A percentile compares a stretch with the other conserved stretches of the same genome.
Conservation (phyloP, 2,113 vertebrate genomes). For the Gymnogyps californianus region DNA sequence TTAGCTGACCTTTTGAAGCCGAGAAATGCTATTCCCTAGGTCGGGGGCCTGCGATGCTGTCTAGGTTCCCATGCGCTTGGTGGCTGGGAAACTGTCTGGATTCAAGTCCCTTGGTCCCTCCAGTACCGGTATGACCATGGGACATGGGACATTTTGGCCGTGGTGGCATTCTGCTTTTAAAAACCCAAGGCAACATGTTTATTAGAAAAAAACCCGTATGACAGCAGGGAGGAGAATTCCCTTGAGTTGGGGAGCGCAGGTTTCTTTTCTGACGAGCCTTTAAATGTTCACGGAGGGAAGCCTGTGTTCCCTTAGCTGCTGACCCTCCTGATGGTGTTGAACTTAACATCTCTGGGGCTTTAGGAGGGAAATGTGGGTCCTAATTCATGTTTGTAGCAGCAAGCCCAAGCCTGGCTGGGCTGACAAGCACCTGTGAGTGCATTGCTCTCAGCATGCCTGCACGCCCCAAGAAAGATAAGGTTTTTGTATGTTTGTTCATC, state of each 20-base stretch:
- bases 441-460: background rate
- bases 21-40: background rate
- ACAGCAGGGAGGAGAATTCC: background rate
- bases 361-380: background rate
- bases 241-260: background rate
- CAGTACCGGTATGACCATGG: background rate
- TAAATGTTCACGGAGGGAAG: background rate
- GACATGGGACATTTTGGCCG: background rate
- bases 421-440: background rate
- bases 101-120: background rate
- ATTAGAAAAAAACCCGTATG: background rate
- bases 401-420: background rate
- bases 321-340: background rate
- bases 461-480: fast-evolving
- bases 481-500: background rate
- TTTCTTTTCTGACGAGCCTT: background rate
- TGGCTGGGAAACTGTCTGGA: background rate
- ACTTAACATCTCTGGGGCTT: background rate
- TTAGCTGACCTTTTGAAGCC: background rate
- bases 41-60: background rate
- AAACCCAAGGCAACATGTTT: background rate
- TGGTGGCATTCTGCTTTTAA: background rate
- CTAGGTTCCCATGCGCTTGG: background rate
- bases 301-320: background rate
- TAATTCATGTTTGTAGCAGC: background rate